Evolutionary conservation across 2,888 invertebrate species (phyloP).

Genomic region (Melieria crassipennis): DNA sequence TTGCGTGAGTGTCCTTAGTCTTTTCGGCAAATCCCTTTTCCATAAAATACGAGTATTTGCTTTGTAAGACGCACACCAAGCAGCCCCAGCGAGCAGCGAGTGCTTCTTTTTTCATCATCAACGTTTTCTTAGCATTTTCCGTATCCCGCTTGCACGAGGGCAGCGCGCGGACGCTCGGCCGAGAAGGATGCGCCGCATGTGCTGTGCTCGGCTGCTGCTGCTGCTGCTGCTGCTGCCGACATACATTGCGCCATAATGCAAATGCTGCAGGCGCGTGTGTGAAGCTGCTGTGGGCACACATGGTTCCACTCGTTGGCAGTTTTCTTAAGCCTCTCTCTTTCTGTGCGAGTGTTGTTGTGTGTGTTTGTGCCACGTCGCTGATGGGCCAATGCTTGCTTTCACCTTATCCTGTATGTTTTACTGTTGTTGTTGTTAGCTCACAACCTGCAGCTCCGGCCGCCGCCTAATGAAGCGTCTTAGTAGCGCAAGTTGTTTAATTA

Average conservation of each 20-base stretch:
- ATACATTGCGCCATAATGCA: neutral
- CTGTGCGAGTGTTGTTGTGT: slow-evolving; percentile 8
- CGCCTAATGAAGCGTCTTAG: slow-evolving; percentile 45
- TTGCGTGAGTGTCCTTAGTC: slow-evolving; percentile 26
- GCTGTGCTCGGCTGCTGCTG: neutral
- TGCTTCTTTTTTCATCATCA: neutral
- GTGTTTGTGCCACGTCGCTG: too few relatives aligned
- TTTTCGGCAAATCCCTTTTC: slow-evolving; percentile 41
- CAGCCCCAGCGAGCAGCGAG: too few relatives aligned
- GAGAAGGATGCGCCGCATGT: neutral
- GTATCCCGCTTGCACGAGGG: too few relatives aligned
- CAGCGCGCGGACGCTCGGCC: neutral
- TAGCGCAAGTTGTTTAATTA: slow-evolving; percentile 59
- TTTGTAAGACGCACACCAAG: slow-evolving; percentile 21
- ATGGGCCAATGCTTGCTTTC: neutral
- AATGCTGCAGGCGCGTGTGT: neutral
- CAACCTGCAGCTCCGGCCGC: neutral
- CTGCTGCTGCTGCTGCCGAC: neutral
- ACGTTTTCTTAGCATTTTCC: neutral
- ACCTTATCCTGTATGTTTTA: slow-evolving; percentile 27
- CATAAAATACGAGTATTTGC: slow-evolving; percentile 47
- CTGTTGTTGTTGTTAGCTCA: slow-evolving; percentile 3
- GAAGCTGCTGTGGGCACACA: slow-evolving; percentile 37
- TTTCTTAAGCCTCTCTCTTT: slow-evolving; percentile 42
- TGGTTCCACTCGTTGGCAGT: slow-evolving; percentile 44